phyloP scores from a whole-genome alignment of 2,797 vertebrate genomes.

The Poecilia velifera region DNA sequence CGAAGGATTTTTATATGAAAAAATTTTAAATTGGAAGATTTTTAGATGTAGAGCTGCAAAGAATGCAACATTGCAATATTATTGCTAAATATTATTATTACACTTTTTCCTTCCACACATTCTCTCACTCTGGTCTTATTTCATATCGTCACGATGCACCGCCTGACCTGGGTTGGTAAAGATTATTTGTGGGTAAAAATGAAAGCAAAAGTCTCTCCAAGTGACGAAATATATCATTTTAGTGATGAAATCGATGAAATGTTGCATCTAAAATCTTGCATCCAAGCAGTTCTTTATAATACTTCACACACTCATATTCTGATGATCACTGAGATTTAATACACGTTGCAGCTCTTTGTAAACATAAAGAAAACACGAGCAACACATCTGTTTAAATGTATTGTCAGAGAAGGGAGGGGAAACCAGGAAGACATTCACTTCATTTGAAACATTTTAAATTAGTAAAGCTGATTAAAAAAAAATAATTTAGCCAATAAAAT shows the following conservation, averaged over 20 bases:
- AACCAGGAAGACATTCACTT: too few relatives aligned
- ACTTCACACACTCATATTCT: too few relatives aligned
- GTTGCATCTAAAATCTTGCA: not conserved
- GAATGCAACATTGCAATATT: not conserved
- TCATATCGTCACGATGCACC: not conserved
- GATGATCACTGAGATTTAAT: too few relatives aligned
- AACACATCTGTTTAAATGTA: too few relatives aligned
- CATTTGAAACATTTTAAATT: too few relatives aligned
- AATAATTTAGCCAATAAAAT: too few relatives aligned
- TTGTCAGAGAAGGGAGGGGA: too few relatives aligned
- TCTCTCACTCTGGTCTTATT: not conserved
- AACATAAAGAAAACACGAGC: too few relatives aligned
- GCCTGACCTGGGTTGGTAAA: not conserved
- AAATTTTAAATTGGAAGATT: not conserved
- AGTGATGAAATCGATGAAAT: not conserved
- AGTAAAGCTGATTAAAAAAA: too few relatives aligned
- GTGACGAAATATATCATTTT: not conserved
- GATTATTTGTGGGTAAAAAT: not conserved
- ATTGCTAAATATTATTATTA: not conserved
- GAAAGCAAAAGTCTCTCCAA: not conserved
- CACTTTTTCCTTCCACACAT: not conserved
- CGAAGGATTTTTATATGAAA: not conserved
- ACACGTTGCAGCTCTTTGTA: too few relatives aligned
- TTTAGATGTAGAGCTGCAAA: not conserved
- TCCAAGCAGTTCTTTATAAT: not conserved